Base-by-base conservation (phyloP, 2,113 vertebrate species). In the Hippocampus mohnikei region DNA sequence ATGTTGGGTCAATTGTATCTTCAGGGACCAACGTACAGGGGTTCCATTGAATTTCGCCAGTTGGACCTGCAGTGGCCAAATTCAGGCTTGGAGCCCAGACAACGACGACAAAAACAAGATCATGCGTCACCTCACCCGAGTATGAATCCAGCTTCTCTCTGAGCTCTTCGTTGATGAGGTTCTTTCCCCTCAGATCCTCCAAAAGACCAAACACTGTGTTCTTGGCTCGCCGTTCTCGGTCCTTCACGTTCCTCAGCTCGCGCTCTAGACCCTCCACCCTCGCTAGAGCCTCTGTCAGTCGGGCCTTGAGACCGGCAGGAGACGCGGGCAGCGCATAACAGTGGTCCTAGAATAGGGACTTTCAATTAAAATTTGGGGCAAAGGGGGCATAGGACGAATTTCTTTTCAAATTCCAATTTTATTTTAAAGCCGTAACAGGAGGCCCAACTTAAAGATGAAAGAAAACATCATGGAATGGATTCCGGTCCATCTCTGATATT, bases 261-360 rank as follows among this genome's bases (percentile, higher is more conserved):
- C 13, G 53, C 53, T 73, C 53, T 21, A 67, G 64, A 67, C 53
- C 59, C 29, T 67, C 55, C 65, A 73, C 55, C 8, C 65, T 37
- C 23, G 44, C 44, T 33, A 61, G 12, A 7, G 65, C 64, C 11
- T 66, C 52, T 15, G 6, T 48, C 12, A 72, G 40, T 59, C 27
- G 66, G 71, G 53, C 41, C 50, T 46, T 72, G 4, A 72, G 11
- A 66, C 1, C 25, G 10, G 23, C 13, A 20, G 23, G 71, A 60
- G 64, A 48, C 3, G 23, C 20, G 25, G 53, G 63, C 55, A 73
- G 29, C 0, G 71, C 71, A 60, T 67, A 67, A 21, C 12, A 18
- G 55, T 73, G 64, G 20, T 66, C 50, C 60, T 64, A 42, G 21
- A 53, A 64, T 9, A 71, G 46, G 15, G 16, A 18, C 18, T 16